Conservation (phyloP, 2,113 vertebrate species). For the Meleagris gallopavo region DNA sequence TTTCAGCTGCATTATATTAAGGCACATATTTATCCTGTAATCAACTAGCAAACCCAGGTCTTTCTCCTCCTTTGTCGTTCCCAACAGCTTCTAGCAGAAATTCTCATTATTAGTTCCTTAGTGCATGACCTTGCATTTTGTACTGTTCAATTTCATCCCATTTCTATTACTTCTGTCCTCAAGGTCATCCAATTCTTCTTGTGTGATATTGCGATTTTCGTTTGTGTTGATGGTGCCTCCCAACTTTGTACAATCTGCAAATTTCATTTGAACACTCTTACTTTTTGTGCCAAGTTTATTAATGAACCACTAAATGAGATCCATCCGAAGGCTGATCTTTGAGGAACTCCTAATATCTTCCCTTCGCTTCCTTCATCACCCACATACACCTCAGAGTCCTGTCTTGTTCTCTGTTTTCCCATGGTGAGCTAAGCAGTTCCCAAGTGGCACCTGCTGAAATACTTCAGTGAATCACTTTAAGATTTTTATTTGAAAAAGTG, state of each 20-base stretch:
- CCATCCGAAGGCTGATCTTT: constrained; percentile 13
- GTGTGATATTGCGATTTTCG: constrained; percentile 57
- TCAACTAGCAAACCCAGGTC: constrained; percentile 65
- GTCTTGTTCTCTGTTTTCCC: not conserved
- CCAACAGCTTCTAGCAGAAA: constrained; percentile 71
- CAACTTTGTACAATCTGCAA: constrained; percentile 66
- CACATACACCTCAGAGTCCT: not conserved
- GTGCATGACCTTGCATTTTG: constrained; percentile 75
- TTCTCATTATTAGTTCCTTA: constrained; percentile 74
- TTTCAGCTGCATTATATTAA: constrained; percentile 70
- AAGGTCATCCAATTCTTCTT: constrained; percentile 73
- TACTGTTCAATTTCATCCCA: constrained; percentile 73
- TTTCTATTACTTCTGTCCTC: constrained; percentile 75
- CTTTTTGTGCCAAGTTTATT: constrained; percentile 62
- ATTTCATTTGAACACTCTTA: constrained; percentile 51
- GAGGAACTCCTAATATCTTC: constrained; percentile 26
- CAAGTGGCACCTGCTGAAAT: not conserved
- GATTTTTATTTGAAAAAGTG: not conserved
- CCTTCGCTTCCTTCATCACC: not conserved
- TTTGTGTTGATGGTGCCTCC: constrained; percentile 67
- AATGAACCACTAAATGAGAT: constrained; percentile 52
- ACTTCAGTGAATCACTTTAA: constrained; percentile 8
- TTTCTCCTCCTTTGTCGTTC: constrained; percentile 71
- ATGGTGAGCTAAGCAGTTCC: not conserved
- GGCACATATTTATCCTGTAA: constrained; percentile 74